Conservation (phyloP, 2,888 invertebrate genomes). For the Mythimna ferrago region DNA sequence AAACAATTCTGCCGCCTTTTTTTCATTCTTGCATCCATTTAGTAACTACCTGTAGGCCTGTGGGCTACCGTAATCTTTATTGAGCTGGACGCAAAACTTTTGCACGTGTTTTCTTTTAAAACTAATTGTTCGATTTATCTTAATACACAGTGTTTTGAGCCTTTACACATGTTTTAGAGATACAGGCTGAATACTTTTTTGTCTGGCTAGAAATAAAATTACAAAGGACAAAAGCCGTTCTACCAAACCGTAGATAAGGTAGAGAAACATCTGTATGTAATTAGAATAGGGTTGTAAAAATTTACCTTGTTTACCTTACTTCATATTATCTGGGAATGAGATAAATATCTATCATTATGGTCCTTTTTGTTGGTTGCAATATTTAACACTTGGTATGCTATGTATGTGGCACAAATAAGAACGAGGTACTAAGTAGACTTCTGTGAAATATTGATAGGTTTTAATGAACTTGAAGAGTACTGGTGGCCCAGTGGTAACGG, state of each 20-base stretch:
- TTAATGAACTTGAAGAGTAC: too few relatives aligned
- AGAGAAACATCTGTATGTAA: constrained; percentile 45
- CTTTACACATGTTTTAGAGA: constrained; percentile 36
- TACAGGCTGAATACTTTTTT: constrained; percentile 28
- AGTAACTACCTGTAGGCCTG: constrained; percentile 12
- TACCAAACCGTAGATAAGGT: constrained; percentile 9
- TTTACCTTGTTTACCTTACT: constrained; percentile 11
- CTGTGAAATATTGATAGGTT: too few relatives aligned
- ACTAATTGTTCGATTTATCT: constrained; percentile 17
- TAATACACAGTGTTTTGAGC: constrained; percentile 15
- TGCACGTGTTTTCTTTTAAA: constrained; percentile 37
- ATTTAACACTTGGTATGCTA: background rate
- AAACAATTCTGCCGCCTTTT: constrained; percentile 11
- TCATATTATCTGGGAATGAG: background rate
- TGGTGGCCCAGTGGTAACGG: too few relatives aligned
- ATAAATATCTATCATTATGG: background rate
- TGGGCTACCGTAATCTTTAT: constrained; percentile 24
- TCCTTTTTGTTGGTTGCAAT: background rate
- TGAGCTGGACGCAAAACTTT: background rate
- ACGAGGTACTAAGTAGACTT: too few relatives aligned
- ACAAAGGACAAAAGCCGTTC: constrained; percentile 22
- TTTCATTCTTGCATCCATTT: constrained; percentile 23
- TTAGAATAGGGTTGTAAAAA: constrained; percentile 14
- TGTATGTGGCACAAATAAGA: too few relatives aligned
- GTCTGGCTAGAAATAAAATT: constrained; percentile 24